A percentile compares a stretch with the other conserved stretches of the same genome.
Conservation (phyloP, 2,113 vertebrate species). For the human (Homo sapiens) region GRCh38 chr9:27164001-27164500, state of each 20-base stretch:
- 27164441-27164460: too few species aligned
- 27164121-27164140: not conserved
- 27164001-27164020: not conserved
- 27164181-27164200: not conserved
- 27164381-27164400: too few species aligned
- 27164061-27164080: not conserved
- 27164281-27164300: too few species aligned
- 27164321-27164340: too few species aligned
- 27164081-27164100: not conserved
- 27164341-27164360: too few species aligned
- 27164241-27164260: not conserved
- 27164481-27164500: too few species aligned
- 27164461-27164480: too few species aligned
- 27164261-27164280: too few species aligned
- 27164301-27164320: too few species aligned
- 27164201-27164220: conserved; percentile 24
- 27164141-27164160: not conserved
- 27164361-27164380: too few species aligned
- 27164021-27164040: not conserved
- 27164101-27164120: not conserved
- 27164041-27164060: not conserved
- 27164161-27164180: not conserved
- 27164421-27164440: too few species aligned
- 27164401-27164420: too few species aligned
- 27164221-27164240: not conserved